Base-by-base conservation (phyloP, 2,797 vertebrate species). In the Otus scops region DNA sequence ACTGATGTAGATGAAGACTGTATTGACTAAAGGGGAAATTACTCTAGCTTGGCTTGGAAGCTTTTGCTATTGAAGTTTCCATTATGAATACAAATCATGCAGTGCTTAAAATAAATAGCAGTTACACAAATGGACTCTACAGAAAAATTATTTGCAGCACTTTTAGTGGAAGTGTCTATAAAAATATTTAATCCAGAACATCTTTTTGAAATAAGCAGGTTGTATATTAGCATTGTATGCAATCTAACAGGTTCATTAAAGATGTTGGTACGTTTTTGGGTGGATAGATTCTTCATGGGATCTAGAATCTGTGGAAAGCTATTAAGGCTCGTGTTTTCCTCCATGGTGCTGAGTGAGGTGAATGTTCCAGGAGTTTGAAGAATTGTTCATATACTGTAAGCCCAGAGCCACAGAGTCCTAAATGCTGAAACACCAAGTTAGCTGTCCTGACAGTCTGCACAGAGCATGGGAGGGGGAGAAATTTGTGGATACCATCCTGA, bases 51-150 rank as follows among this genome's bases (percentile, higher is more conserved):
- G 60, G 71, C 48, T 80, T 83, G 64, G 81, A 88, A 92, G 18
- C 60, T 71, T 91, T 89, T 91, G 38, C 45, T 93, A 68, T 89
- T 85, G 92, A 92, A 87, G 30, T 94, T 95, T 93, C 88, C 92
- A 80, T 92, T 91, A 65, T 87, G 65, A 89, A 75, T 70, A 73
- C 53, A 63, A 81, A 88, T 82, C 39, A 77, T 43, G 48, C 36
- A 85, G 50, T 53, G 60, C 67, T 71, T 97, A 80, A 95, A 90
- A 95, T 73, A 74, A 93, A 94, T 67, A 88, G 53, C 80, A 76
- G 53, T 83, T 90, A 60, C 3, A 57, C 38, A 82, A 59, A 36
- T 3, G 7, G 38, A 74, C 56, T 80, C 28, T 64, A 60, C 34
- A 83, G 41, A 91, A 88, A 41, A 81, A 70, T 38, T 67, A 59